Base-by-base conservation (phyloP, 2,797 vertebrate species). In the Chaetodon trifasciatus region DNA sequence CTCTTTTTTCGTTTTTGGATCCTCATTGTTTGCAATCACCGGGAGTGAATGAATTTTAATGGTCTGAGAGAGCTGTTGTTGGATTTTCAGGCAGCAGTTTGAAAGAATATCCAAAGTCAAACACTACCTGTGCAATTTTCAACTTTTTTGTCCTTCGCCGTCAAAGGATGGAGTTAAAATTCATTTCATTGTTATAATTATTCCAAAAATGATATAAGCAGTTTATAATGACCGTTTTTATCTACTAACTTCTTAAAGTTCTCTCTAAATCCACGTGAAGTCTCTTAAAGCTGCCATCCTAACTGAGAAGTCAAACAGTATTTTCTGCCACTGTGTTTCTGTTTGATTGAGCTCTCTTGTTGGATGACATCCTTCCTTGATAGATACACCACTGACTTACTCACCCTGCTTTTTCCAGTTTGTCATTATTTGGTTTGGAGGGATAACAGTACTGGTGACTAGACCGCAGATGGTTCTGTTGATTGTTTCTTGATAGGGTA, bases 401-500 rank as follows among this genome's bases (percentile, higher is more conserved):
- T 91, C 88, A 88, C 90, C 90, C 90, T 85, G 84, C 83, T 84
- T 81, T 53, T 90, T 88, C 88, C 88, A 83, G 88, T 92, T 91
- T 92, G 88, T 88, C 89, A 90, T 89, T 93, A 92, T 94, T 93
- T 92, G 89, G 86, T 92, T 94, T 93, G 92, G 93, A 93, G 90
- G 81, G 77, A 89, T 87, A 80, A 81, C 87, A 87, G 91, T 86
- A 89, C 90, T 89, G 86, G 89, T 88, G 92, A 92, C 84, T 82
- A 91, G 91, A 91, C 93, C 89, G 84, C 94, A 95, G 94, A 95
- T 95, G 93, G 94, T 90, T 89, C 85, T 94, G 91, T 93, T 90
- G 92, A 93, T 93, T 91, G 89, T 94, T 88, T 90, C 90, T 88
- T 79, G 87, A 92, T 86, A 86, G 91, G 85, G 73, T 89, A 90